Base-by-base conservation (phyloP, 2,888 invertebrate genomes). In the Agriopis aurantiaria region DNA sequence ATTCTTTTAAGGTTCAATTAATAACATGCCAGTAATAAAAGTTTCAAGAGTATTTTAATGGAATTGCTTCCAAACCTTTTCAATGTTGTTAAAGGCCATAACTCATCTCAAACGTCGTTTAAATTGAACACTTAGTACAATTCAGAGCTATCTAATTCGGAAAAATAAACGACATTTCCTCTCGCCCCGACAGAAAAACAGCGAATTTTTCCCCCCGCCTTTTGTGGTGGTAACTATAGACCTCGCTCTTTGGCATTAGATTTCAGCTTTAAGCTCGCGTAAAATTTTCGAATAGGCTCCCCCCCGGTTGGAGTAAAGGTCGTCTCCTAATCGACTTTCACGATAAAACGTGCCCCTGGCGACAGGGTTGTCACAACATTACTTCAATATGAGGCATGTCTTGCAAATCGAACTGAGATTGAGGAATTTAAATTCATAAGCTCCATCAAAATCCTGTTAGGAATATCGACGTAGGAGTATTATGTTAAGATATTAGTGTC, bases 171-270 rank as follows among this genome's bases (percentile, higher is more conserved):
- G 65, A 65, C 55, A 46, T 56, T 69, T 69, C 61, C 61, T 41
- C 12, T 52, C 51, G 46, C 10, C n/a, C 8, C 55, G 12, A 46
- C 43, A 60, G 55, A 55, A 64, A 64, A 48, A 56, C 23, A 1
- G 46, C 41, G 60, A 61, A 61, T 69, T 67, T 61, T 70, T 71
- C 23, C 58, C 61, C 17, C 63, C 71, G 23, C 23, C 55, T 51
- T 57, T 41, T 63, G 63, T 68, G 63, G 75, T 70, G 75, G 67
- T 57, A 65, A 64, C 62, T 72, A 74, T 43, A 65, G 78, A 73
- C 77, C 73, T 72, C 69, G 78, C 80, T 82, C 79, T 80, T 75
- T 84, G 85, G 82, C 86, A 86, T 87, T 87, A 80, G 80, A 78
- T 75, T 77, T 77, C 72, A 67, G 69, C 76, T 61, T 71, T 60